Evolutionary conservation across 2,888 invertebrate species (phyloP), one percentile per base, ranked within the genome.

Genomic region (Periphyllus acericola): DNA sequence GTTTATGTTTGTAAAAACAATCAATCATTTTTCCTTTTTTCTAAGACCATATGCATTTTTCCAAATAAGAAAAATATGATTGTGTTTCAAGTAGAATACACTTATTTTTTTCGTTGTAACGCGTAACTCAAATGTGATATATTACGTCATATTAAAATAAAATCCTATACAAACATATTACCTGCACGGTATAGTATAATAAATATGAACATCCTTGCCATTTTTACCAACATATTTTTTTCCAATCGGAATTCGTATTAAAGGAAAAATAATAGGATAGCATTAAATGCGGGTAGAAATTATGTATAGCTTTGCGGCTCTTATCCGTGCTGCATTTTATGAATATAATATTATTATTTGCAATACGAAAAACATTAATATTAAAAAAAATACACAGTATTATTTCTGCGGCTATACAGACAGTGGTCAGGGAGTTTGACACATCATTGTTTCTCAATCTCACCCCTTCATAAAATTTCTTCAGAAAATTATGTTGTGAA

Each of bases 21-120:
- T 82, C 82, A 46, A 82, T 82, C 82, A 82, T 52, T 46, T 81
- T 40, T 81, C 32, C 3, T 81, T 40, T 68, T n/a, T 40, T 71
- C 32, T 25, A 36, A 40, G 0, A 68, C n/a, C 21, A 17, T 72
- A 71, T n/a, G n/a, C 4, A 82, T 71, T 46, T 52, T 25, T 60
- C 46, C 46, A 68, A 71, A 82, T 25, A 72, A 17, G 34, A 46
- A 68, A 40, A 9, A n/a, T 8, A 66, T 60, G 0, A 21, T 40
- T 66, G 11, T 40, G 8, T 40, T 68, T 81, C 29, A 17, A 66
- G 66, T 66, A 68, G 68, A 11, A 9, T 21, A 29, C 29, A 68
- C 19, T 3, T 6, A 14, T 4, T 40, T 1, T 80, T 36, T n/a
- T 11, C 36, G n/a, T n/a, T 36, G n/a, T 9, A 60, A 6, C 25